A percentile compares a stretch with the other conserved stretches of the same genome.
phyloP scores from a whole-genome alignment of 2,888 invertebrate species.

The Phania funesta region DNA sequence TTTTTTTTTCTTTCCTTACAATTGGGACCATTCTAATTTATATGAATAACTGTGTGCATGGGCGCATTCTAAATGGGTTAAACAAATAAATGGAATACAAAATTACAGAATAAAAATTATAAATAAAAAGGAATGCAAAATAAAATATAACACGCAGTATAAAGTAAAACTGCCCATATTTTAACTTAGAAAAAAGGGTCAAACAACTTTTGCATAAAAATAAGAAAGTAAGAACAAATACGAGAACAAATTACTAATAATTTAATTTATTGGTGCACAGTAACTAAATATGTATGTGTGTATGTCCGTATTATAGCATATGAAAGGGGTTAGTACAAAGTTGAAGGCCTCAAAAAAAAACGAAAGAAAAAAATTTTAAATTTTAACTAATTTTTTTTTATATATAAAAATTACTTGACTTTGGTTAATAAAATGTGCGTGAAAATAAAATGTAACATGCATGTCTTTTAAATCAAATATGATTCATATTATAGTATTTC shows the following conservation, averaged over 20 bases:
- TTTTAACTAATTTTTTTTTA: too few species aligned
- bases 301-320: too few species aligned
- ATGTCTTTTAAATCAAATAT: too few species aligned
- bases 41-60: neutral
- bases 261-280: too few species aligned
- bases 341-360: too few species aligned
- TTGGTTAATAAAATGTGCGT: too few species aligned
- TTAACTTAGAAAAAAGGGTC: neutral
- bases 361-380: too few species aligned
- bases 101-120: constrained; percentile 7
- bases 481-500: too few species aligned
- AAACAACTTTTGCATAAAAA: neutral
- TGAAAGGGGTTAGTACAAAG: too few species aligned
- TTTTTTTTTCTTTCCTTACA: neutral
- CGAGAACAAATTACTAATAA: neutral
- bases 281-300: too few species aligned
- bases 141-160: neutral
- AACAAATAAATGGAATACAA: constrained; percentile 25
- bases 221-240: neutral
- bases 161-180: neutral
- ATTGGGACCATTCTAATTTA: neutral
- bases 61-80: constrained; percentile 21
- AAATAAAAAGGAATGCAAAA: neutral
- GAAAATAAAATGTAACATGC: too few species aligned
- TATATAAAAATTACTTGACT: too few species aligned